A percentile compares a stretch with the other conserved stretches of the same genome.
Conservation (phyloP, 92 coral and sea anemone genomes). For the Pocillopora meandrina region DNA sequence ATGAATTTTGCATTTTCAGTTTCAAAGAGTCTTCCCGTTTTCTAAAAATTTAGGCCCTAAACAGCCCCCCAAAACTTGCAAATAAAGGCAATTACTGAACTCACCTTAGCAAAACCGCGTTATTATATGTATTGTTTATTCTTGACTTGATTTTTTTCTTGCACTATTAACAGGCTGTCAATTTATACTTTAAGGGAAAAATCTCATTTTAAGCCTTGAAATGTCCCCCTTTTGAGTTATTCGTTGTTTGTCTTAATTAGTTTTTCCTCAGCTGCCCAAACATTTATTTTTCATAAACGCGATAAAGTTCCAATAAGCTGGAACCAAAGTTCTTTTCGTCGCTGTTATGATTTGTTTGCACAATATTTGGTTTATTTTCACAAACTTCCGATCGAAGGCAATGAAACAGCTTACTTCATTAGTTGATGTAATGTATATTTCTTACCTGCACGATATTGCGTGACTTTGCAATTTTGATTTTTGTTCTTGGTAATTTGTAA, state of each 20-base stretch:
- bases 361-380: neutral
- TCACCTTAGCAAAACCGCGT: neutral
- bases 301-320: neutral
- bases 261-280: too few relatives aligned
- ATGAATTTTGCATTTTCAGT: neutral
- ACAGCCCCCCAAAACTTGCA: neutral
- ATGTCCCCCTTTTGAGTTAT: neutral
- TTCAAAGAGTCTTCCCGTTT: neutral
- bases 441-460: neutral
- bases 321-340: neutral
- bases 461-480: too few relatives aligned
- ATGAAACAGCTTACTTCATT: neutral
- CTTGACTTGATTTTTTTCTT: neutral
- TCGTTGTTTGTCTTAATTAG: neutral
- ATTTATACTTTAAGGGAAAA: neutral
- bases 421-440: neutral
- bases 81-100: neutral
- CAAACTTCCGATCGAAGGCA: neutral
- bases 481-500: too few relatives aligned
- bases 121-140: neutral
- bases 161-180: neutral
- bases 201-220: neutral
- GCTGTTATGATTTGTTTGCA: neutral
- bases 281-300: neutral
- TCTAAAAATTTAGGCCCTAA: neutral